Evolutionary conservation across 2,113 vertebrate genomes (phyloP).

Genomic region (Syngnathoides biaculeatus): DNA sequence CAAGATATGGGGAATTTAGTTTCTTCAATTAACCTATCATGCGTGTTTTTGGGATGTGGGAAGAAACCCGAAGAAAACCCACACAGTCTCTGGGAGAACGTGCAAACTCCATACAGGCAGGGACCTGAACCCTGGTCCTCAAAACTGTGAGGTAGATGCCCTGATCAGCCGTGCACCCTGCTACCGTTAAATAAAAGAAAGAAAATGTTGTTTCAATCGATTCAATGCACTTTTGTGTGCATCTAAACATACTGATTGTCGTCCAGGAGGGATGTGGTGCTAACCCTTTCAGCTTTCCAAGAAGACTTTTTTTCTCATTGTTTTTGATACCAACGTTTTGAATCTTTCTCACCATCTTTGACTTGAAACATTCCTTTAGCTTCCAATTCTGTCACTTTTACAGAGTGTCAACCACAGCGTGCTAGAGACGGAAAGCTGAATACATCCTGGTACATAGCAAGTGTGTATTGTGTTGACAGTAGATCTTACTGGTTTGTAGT

Average conservation of each 20-base stretch:
- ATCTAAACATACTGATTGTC: slow-evolving; percentile 57
- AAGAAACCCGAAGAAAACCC: no score
- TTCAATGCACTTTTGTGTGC: background rate
- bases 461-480: slow-evolving; percentile 31
- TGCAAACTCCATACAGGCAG: no score
- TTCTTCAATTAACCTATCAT: no score
- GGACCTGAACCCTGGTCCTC: no score
- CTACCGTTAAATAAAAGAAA: no score
- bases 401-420: slow-evolving; percentile 24
- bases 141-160: no score
- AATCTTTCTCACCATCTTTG: slow-evolving; percentile 17
- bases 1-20: no score
- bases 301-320: slow-evolving; percentile 51
- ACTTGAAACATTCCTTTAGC: slow-evolving; percentile 39
- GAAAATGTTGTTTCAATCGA: background rate
- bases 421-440: slow-evolving; percentile 48
- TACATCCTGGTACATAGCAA: slow-evolving; percentile 37
- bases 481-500: slow-evolving; percentile 56
- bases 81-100: no score
- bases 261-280: slow-evolving; percentile 79
- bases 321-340: slow-evolving; percentile 39
- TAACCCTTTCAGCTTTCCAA: slow-evolving; percentile 80
- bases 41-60: no score
- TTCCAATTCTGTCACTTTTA: slow-evolving; percentile 22
- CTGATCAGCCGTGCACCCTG: no score